phyloP scores from a whole-genome alignment of 2,797 vertebrate species.

The Alosa sapidissima region DNA sequence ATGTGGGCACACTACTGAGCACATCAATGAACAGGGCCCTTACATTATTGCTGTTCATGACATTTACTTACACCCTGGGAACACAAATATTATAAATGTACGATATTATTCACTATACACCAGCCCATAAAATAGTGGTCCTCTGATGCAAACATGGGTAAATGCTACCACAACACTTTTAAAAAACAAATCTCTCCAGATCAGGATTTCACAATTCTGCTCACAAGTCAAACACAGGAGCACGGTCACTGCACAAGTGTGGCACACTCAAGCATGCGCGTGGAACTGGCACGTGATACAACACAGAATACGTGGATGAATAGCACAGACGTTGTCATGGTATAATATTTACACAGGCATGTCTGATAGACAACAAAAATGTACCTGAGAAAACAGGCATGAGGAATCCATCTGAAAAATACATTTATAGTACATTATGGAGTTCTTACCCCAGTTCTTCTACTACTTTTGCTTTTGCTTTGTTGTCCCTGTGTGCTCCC shows the following conservation, averaged over 20 bases:
- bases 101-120: neutral
- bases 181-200: constrained; percentile 31
- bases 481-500: constrained; percentile 40
- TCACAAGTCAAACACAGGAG: constrained; percentile 42
- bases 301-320: constrained; percentile 42
- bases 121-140: neutral
- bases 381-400: constrained; percentile 52
- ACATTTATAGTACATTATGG: constrained; percentile 38
- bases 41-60: neutral
- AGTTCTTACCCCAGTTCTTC: constrained; percentile 41
- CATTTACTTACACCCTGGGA: neutral
- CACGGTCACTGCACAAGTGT: constrained; percentile 41
- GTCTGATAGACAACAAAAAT: constrained; percentile 37
- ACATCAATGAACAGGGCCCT: constrained; percentile 3
- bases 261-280: constrained; percentile 55
- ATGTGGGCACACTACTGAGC: neutral
- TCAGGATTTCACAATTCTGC: constrained; percentile 38
- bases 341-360: constrained; percentile 46
- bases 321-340: constrained; percentile 46
- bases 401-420: constrained; percentile 46
- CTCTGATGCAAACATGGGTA: neutral
- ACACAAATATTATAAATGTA: neutral
- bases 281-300: constrained; percentile 38
- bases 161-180: neutral
- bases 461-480: neutral